Evolutionary conservation across 1,140 invertebrate species (phyloP), one percentile per base, ranked within the genome.

Genomic region (Cydia splendana): DNA sequence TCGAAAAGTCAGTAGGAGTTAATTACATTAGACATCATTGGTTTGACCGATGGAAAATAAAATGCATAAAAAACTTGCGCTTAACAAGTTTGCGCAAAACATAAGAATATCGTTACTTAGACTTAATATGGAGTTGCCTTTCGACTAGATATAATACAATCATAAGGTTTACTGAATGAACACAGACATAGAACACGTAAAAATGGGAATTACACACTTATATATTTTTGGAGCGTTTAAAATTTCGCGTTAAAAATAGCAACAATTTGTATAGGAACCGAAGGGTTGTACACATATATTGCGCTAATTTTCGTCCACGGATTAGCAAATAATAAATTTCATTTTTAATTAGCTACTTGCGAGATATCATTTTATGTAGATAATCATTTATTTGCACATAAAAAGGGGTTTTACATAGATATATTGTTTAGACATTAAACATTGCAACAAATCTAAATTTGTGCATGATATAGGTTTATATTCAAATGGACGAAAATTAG

Each of bases 141-240:
- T 76, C 79, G 88, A 89, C 88, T 89, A 89, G 88, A 89, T 81
- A 78, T 78, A 67, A 75, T 62, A 76, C 20, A 82, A 75, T 77
- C 79, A 78, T 81, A 82, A 77, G 76, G 76, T 81, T 65, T 30
- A 76, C 67, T 57, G 12, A 18, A 18, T 62, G 57, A 62, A 62
- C 57, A 62, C 57, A 62, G 57, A 18, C 57, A 10, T 20, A 62
- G 20, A 62, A 62, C 57, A 24, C 2, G 53, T 57, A 18, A 18
- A 57, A 57, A 18, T 7, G 15, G 48, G 48, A 3, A 51, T 20
- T 57, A 4, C 18, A 2, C n/a, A 57, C 53, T 7, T 48, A 48
- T 12, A 13, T 48, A 13, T 48, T 48, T 48, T 12, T 48, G 13
- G 45, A 48, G 45, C 10, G 45, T 48, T 48, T 48, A 48, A 13